Conservation (phyloP, 2,113 vertebrate genomes). For the Chloropsis cyanopogon region DNA sequence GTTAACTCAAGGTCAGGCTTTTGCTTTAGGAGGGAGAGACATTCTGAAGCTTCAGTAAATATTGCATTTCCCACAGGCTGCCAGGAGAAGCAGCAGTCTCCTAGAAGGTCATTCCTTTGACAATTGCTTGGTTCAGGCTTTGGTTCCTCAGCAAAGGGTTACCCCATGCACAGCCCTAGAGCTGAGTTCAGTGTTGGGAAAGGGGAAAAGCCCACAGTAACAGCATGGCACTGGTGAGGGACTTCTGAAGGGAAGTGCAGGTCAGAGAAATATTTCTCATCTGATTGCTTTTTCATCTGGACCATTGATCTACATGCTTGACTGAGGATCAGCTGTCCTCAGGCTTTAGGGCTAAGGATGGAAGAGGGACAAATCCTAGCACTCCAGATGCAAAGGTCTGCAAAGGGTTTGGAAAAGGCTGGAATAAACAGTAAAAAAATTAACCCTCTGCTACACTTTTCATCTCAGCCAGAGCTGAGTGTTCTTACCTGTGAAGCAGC, state of each 20-base stretch:
- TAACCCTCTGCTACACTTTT: not conserved
- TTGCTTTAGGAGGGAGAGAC: not conserved
- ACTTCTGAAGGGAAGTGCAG: not conserved
- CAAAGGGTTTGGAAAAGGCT: not conserved
- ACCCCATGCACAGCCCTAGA: not conserved
- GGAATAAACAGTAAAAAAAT: not conserved
- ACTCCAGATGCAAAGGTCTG: not conserved
- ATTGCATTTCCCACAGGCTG: not conserved
- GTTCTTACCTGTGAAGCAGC: not conserved
- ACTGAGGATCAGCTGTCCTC: not conserved
- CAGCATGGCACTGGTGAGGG: not conserved
- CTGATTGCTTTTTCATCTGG: not conserved
- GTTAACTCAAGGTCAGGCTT: not conserved
- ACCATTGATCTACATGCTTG: not conserved
- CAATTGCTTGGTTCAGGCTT: not conserved
- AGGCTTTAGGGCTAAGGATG: not conserved
- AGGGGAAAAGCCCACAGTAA: not conserved
- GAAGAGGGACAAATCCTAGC: not conserved
- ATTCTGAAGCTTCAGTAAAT: not conserved
- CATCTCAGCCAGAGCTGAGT: not conserved
- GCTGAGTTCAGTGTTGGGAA: not conserved
- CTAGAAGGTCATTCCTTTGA: not conserved
- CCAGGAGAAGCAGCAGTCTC: not conserved
- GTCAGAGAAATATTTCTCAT: not conserved
- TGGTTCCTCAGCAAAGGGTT: not conserved